Evolutionary conservation across 2,888 invertebrate species (phyloP).

Genomic region (Camptogramma bilineatum): DNA sequence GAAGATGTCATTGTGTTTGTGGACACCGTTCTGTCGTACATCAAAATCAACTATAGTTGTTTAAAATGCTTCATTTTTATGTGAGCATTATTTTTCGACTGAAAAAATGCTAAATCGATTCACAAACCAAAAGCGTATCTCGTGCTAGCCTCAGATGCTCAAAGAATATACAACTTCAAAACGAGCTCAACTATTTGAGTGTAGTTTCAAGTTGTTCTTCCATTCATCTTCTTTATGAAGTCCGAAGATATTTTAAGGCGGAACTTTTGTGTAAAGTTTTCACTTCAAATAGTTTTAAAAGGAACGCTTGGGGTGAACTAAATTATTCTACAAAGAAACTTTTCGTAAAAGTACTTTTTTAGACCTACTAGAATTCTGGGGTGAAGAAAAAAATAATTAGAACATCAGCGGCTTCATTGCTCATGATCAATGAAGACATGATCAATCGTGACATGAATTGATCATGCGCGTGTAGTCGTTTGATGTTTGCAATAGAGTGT

Average conservation of each 20-base stretch:
- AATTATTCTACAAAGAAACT: background rate
- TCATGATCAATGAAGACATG: too few species aligned
- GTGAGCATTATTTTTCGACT: background rate
- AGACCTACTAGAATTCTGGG: too few species aligned
- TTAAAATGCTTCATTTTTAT: too few species aligned
- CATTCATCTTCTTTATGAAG: constrained; percentile 36
- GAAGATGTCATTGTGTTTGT: too few species aligned
- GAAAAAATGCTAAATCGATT: background rate
- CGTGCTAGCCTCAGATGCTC: background rate
- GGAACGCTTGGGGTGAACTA: constrained; percentile 4
- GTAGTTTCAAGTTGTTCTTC: constrained; percentile 27
- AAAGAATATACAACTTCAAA: constrained; percentile 26
- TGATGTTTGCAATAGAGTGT: too few species aligned
- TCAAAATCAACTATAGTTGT: too few species aligned
- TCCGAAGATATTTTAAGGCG: constrained; percentile 28
- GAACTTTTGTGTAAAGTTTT: constrained; percentile 26
- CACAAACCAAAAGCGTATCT: background rate
- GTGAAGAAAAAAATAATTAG: too few species aligned
- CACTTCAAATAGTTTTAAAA: constrained; percentile 17
- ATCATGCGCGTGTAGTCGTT: too few species aligned
- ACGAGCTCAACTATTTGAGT: constrained; percentile 29
- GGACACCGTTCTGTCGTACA: too few species aligned
- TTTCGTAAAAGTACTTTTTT: too few species aligned
- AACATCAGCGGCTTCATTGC: too few species aligned
- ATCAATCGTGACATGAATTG: too few species aligned